phyloP scores from a whole-genome alignment of 2,113 vertebrate genomes.

The Micronycteris hirsuta region DNA sequence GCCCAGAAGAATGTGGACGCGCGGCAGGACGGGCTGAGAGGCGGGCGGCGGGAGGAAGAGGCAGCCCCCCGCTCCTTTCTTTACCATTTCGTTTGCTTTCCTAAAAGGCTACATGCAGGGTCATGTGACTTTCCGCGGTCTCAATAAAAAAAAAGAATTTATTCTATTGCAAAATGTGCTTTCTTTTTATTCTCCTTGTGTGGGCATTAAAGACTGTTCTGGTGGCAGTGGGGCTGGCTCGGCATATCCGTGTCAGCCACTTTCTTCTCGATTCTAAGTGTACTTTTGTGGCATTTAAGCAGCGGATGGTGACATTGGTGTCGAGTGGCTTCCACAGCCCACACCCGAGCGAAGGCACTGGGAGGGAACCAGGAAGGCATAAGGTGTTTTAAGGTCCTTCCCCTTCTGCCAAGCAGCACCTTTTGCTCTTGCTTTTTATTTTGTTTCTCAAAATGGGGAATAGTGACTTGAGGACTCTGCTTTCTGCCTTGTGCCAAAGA shows the following conservation, averaged over 20 bases:
- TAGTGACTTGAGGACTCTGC: background rate
- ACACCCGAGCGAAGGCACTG: conserved; percentile 8
- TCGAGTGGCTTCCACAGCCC: conserved; percentile 31
- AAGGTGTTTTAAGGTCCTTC: conserved; percentile 34
- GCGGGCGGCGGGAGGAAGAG: conserved; percentile 57
- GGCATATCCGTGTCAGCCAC: conserved; percentile 32
- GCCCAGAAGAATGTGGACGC: conserved; percentile 82
- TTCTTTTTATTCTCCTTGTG: conserved; percentile 75
- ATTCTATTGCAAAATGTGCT: conserved; percentile 75
- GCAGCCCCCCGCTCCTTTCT: conserved; percentile 64
- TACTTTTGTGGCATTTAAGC: conserved; percentile 70
- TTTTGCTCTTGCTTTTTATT: conserved; percentile 21
- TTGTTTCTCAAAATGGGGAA: conserved; percentile 35
- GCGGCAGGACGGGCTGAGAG: conserved; percentile 71
- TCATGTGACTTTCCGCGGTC: conserved; percentile 75
- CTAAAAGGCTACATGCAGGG: conserved; percentile 62
- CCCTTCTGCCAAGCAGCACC: background rate
- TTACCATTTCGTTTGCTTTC: conserved; percentile 66
- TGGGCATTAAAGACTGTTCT: conserved; percentile 30
- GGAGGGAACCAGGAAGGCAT: conserved; percentile 25
- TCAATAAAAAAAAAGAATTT: conserved; percentile 71
- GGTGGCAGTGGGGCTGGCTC: conserved; percentile 30
- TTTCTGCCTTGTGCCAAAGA: background rate
- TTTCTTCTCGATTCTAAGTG: conserved; percentile 64
- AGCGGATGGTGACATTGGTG: conserved; percentile 57